phyloP scores from a whole-genome alignment of 2,888 invertebrate species.

The Pediacus dermestoides region DNA sequence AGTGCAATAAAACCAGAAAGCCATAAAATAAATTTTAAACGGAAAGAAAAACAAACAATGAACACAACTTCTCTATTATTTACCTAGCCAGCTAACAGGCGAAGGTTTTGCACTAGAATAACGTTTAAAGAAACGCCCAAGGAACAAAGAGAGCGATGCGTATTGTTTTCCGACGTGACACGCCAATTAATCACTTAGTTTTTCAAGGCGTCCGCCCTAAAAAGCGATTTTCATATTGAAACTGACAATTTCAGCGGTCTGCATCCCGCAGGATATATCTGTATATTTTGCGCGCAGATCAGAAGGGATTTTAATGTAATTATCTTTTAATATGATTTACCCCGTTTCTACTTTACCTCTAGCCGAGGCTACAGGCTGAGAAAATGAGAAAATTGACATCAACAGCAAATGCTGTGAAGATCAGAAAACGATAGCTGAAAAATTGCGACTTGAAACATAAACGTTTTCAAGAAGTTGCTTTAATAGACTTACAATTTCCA shows the following conservation, averaged over 20 bases:
- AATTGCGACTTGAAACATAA: conserved; percentile 31
- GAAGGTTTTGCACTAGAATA: conserved; percentile 21
- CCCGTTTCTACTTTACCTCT: conserved; percentile 24
- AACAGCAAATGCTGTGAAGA: conserved; percentile 22
- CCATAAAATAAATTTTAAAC: no score
- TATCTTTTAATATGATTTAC: conserved; percentile 38
- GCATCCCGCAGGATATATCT: conserved; percentile 30
- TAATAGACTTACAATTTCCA: conserved; percentile 27
- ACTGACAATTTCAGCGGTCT: conserved; percentile 25
- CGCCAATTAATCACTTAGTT: conserved; percentile 34
- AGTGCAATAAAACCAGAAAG: no score
- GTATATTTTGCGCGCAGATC: conserved; percentile 35
- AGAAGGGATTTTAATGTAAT: conserved; percentile 35
- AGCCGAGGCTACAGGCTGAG: conserved; percentile 19
- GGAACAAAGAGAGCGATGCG: conserved; percentile 28
- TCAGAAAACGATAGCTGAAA: conserved; percentile 31
- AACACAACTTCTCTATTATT: no score
- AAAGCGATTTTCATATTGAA: conserved; percentile 30
- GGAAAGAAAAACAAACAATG: no score
- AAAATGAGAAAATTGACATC: conserved; percentile 35
- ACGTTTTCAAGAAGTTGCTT: conserved; percentile 24
- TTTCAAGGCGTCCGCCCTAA: conserved; percentile 21
- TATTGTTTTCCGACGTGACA: conserved; percentile 33
- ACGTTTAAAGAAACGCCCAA: conserved; percentile 25
- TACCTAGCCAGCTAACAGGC: no score